Percentiles rank a stretch among this genome's conserved stretches.
Evolutionary conservation across 2,888 invertebrate species (phyloP).

Genomic region (Gnatocerus cornutus): DNA sequence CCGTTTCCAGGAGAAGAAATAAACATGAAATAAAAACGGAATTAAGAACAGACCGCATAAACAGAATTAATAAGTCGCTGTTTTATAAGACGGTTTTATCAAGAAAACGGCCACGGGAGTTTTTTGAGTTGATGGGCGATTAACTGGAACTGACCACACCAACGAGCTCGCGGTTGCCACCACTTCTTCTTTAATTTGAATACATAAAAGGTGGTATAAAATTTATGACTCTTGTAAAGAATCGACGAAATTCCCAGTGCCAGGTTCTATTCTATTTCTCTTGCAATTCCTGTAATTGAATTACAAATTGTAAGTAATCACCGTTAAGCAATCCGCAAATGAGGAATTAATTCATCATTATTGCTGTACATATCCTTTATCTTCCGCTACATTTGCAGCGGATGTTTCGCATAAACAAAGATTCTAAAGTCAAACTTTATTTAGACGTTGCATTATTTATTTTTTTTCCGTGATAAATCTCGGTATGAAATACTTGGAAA

Average conservation of each 20-base stretch:
- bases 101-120: not conserved
- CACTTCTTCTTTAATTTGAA: no score
- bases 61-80: conserved; percentile 15
- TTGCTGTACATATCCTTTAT: not conserved
- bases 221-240: no score
- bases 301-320: conserved; percentile 17
- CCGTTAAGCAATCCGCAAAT: conserved; percentile 13
- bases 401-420: not conserved
- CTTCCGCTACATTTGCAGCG: conserved; percentile 19
- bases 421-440: conserved; percentile 5
- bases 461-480: conserved; percentile 12
- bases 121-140: conserved; percentile 1
- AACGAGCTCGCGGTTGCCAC: no score
- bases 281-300: conserved; percentile 1
- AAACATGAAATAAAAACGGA: conserved; percentile 5
- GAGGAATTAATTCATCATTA: conserved; percentile 30
- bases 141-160: not conserved
- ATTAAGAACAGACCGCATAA: conserved; percentile 15
- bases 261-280: no score
- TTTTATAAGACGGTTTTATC: not conserved
- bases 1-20: conserved; percentile 10
- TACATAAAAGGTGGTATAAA: no score
- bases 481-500: not conserved
- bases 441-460: conserved; percentile 9
- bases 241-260: no score